These are phyloP conservation scores for Berghia stephanieae DNA, from an alignment of 1,140 invertebrate genomes.

Conservation along the genomic window DNA sequence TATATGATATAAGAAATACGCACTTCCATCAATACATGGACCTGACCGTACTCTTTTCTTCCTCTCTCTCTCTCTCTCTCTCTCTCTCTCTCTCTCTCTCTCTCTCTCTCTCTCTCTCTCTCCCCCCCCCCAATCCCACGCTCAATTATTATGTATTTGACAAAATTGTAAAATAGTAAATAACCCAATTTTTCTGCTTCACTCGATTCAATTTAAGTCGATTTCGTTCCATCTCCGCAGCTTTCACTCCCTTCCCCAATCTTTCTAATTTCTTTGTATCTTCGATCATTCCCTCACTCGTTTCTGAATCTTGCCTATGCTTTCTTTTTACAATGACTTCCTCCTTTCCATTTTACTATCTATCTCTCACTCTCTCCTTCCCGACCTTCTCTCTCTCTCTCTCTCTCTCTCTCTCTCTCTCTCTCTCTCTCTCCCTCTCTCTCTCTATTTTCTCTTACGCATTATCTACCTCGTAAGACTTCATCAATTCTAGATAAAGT, in stretches of 20 bases:
- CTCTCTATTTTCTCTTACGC: background rate
- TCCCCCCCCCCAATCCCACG: background rate
- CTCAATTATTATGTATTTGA: background rate
- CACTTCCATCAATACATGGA: too few species aligned
- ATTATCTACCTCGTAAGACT: background rate
- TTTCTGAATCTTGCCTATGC: constrained; percentile 36
- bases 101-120: background rate
- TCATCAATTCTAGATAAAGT: too few species aligned
- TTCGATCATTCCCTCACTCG: constrained; percentile 60
- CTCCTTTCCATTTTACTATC: background rate
- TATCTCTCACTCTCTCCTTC: background rate
- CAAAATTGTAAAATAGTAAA: background rate
- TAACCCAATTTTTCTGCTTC: background rate
- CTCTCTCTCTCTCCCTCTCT: constrained; percentile 1
- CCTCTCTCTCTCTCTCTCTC: background rate
- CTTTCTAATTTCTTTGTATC: constrained; percentile 65
- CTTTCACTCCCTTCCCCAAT: constrained; percentile 21
- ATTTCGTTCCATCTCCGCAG: background rate
- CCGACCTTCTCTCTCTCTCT: background rate
- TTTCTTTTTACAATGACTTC: background rate
- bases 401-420: constrained; percentile 1
- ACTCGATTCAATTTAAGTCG: background rate
- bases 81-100: background rate
- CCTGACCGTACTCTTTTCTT: background rate
- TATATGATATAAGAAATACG: too few species aligned